Evolutionary conservation across 2,113 vertebrate species (phyloP), one percentile per base, ranked within the genome.

Genomic region (Sciurus niger): DNA sequence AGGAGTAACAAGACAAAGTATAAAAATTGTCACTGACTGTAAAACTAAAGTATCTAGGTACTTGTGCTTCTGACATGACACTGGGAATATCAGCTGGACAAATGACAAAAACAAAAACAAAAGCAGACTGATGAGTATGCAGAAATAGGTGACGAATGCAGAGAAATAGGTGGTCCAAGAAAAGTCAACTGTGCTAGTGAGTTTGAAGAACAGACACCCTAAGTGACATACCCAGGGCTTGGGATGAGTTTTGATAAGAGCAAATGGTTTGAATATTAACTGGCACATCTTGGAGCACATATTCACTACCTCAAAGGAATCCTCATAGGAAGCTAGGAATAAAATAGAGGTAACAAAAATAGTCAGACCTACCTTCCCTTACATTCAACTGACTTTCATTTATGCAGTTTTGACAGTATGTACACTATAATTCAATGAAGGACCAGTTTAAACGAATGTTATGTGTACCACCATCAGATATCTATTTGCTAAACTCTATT

Each of bases 261-360:
- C 40, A 37, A 89, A 76, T 25, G 34, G n/a, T 60, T 86, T 90
- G 48, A 89, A 65, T 43, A 46, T 28, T 70, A 28, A 18, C 9
- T 63, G 28, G 46, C 25, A 18, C 25, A 55, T 16, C 60, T 53
- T 22, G 6, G 60, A 86, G 32, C 8, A 34, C 32, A 92, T 77
- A 53, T n/a, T 90, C 37, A 48, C 32, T 63, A 30, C 25, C 40
- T 86, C 80, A 79, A 37, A 90, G 9, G 92, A 91, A 78, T 89
- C 46, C 25, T 78, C 4, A 3, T 30, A 70, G 22, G 16, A 72
- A 84, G 18, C 89, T 4, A 53, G 73, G 16, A 22, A 40, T 20
- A 67, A 55, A 89, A 63, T 25, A 76, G n/a, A 92, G 20, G 18
- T 93, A 40, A 46, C 18, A 60, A 46, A 25, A 85, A 20, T 20